Conservation (phyloP, 2,888 invertebrate genomes). For the Melipona bicolor region DNA sequence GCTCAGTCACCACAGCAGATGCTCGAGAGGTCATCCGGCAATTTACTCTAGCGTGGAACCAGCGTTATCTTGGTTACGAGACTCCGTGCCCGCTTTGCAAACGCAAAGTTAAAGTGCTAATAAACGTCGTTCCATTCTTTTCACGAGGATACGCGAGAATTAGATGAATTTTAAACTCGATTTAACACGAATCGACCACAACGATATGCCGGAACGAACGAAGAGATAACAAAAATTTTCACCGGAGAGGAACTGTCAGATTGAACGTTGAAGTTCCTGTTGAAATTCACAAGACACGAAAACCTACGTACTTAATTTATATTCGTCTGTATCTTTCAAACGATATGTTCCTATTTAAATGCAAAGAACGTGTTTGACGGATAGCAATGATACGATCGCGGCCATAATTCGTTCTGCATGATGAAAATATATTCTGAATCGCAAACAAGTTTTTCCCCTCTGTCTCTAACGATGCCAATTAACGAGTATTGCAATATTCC, state of each 20-base stretch:
- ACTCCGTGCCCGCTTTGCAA: conserved; percentile 81
- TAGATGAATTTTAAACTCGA: conserved; percentile 17
- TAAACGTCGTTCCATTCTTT: conserved; percentile 7
- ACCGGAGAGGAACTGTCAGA: conserved; percentile 5
- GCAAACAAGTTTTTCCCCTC: conserved; percentile 23
- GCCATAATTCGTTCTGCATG: conserved; percentile 54
- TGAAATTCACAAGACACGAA: conserved; percentile 11
- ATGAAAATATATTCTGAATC: conserved; percentile 28
- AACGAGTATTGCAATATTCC: conserved; percentile 50
- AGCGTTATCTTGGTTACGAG: conserved; percentile 80
- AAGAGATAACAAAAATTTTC: conserved; percentile 5
- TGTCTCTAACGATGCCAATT: conserved; percentile 34
- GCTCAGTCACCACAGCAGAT: conserved; percentile 87
- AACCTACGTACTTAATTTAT: conserved; percentile 44
- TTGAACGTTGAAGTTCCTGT: conserved; percentile 36
- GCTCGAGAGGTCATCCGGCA: conserved; percentile 87
- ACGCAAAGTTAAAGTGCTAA: conserved; percentile 72
- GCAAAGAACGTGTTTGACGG: conserved; percentile 46
- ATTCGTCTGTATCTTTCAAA: conserved; percentile 47
- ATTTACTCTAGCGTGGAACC: conserved; percentile 84
- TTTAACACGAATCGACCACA: neutral
- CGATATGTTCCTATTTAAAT: conserved; percentile 65
- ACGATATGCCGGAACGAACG: conserved; percentile 8
- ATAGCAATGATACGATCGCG: conserved; percentile 49
- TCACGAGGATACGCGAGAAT: neutral